phyloP scores from a whole-genome alignment of 2,797 vertebrate genomes.

The Helicolenus hilgendorfi region DNA sequence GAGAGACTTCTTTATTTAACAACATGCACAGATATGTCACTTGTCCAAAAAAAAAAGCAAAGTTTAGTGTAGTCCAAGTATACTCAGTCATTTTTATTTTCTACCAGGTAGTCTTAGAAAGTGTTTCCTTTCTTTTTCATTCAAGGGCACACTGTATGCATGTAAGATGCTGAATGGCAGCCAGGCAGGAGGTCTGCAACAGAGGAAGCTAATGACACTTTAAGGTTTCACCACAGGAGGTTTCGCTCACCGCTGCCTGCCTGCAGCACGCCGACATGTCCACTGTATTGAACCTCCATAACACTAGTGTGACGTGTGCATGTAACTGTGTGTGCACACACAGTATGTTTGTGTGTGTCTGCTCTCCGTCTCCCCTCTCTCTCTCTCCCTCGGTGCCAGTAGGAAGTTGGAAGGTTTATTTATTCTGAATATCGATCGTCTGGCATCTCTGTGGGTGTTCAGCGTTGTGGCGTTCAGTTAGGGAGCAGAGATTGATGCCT shows the following conservation, averaged over 20 bases:
- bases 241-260: constrained; percentile 50
- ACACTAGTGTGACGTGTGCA: background rate
- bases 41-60: background rate
- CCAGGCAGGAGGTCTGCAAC: constrained; percentile 72
- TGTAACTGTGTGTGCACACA: background rate
- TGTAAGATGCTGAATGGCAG: constrained; percentile 56
- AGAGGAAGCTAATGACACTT: constrained; percentile 76
- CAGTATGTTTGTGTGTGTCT: background rate
- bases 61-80: background rate
- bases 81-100: background rate
- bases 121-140: constrained; percentile 9
- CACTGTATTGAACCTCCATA: constrained; percentile 46
- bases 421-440: constrained; percentile 79
- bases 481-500: constrained; percentile 72
- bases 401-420: constrained; percentile 69
- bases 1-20: background rate
- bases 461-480: constrained; percentile 22
- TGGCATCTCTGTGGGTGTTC: constrained; percentile 71
- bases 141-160: constrained; percentile 7
- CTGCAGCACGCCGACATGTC: constrained; percentile 69
- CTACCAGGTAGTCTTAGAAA: background rate
- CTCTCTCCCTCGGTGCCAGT: constrained; percentile 24
- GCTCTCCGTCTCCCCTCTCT: background rate
- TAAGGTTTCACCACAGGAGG: constrained; percentile 78
- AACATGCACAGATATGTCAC: background rate